Percentiles rank a stretch among this genome's conserved stretches.
Conservation (phyloP, 2,797 vertebrate species). For the Clarias pachynema region DNA sequence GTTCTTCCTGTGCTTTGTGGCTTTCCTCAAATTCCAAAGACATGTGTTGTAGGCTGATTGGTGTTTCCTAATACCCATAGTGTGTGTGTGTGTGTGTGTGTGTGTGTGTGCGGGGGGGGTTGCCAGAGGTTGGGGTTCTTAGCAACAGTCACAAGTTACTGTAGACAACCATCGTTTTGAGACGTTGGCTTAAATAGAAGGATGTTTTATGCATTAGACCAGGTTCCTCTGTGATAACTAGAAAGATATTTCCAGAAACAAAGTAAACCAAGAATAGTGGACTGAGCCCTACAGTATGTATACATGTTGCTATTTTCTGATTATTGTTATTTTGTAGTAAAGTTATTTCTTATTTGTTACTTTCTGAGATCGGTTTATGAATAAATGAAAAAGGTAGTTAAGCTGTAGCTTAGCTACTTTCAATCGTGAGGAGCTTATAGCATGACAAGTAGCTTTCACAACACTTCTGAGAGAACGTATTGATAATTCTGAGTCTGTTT, state of each 20-base stretch:
- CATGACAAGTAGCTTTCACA: background rate
- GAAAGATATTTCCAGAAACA: background rate
- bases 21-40: no score
- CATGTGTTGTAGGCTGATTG: no score
- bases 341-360: background rate
- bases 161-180: no score
- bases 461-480: background rate
- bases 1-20: no score
- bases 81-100: no score
- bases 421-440: background rate
- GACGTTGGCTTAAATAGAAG: no score
- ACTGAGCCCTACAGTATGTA: background rate
- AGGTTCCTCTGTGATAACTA: background rate
- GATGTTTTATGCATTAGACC: background rate
- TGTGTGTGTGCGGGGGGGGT: no score
- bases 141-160: no score
- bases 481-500: background rate
- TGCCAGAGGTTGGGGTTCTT: no score
- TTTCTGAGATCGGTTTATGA: background rate
- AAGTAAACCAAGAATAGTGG: background rate
- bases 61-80: no score
- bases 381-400: background rate
- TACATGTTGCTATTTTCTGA: background rate
- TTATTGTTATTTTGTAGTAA: background rate
- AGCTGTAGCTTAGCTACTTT: background rate